Evolutionary conservation across 2,888 invertebrate genomes (phyloP).

Genomic region (Raillietiella orientalis): DNA sequence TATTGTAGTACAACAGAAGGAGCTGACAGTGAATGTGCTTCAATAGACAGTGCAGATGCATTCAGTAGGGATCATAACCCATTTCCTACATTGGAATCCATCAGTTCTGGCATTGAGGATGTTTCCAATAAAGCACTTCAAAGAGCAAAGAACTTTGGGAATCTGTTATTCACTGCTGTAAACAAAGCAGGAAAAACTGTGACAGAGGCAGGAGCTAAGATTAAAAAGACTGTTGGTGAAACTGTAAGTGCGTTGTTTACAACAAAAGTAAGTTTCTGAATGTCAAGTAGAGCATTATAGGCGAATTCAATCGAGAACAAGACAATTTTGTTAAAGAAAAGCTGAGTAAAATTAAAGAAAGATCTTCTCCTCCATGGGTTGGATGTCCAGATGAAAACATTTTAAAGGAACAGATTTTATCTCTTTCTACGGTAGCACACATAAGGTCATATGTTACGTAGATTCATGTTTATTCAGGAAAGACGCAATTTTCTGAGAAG

Average conservation of each 20-base stretch:
- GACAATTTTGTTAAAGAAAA: slow-evolving; percentile 78
- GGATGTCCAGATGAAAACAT: slow-evolving; percentile 79
- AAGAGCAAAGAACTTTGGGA: slow-evolving; percentile 51
- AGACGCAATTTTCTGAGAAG: slow-evolving; percentile 88
- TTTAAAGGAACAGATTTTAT: slow-evolving; percentile 78
- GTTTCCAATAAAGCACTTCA: slow-evolving; percentile 53
- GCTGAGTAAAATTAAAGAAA: slow-evolving; percentile 19
- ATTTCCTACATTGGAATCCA: no score
- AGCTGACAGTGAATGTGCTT: no score
- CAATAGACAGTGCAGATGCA: no score
- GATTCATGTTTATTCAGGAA: slow-evolving; percentile 26
- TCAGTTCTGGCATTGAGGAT: slow-evolving; percentile 17
- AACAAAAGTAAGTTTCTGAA: neutral
- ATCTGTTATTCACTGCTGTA: slow-evolving; percentile 73
- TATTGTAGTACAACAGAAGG: no score
- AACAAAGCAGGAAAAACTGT: slow-evolving; percentile 82
- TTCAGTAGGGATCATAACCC: no score
- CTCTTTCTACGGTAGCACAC: slow-evolving; percentile 42
- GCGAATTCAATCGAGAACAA: slow-evolving; percentile 88
- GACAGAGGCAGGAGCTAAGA: slow-evolving; percentile 59
- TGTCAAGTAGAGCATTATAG: slow-evolving; percentile 46
- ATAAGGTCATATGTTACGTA: neutral
- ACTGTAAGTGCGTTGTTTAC: slow-evolving; percentile 27
- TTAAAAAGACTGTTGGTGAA: slow-evolving; percentile 85
- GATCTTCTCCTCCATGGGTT: slow-evolving; percentile 51